Conservation (phyloP, 2,113 vertebrate genomes). For the Ctenomys sociabilis region DNA sequence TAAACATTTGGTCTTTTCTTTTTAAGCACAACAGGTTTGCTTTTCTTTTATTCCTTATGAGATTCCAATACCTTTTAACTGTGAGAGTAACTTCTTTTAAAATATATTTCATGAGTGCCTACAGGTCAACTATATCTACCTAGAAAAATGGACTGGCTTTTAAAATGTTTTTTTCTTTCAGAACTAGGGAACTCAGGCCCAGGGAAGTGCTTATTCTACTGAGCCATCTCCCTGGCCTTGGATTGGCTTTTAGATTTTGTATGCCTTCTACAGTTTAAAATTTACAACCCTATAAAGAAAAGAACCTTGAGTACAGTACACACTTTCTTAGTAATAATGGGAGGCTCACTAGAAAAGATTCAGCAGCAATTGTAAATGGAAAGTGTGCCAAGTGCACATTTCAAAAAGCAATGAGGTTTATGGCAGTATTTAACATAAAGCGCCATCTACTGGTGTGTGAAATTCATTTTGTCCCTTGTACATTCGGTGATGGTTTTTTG, state of each 20-base stretch:
- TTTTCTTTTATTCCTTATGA: not conserved
- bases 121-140: not conserved
- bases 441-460: slow-evolving; percentile 29
- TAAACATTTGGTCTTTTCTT: not conserved
- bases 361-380: not conserved
- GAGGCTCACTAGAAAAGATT: not conserved
- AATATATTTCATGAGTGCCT: not conserved
- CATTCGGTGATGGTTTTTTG: not conserved
- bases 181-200: no score
- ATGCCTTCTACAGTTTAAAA: not conserved
- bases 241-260: not conserved
- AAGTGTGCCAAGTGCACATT: not conserved
- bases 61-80: not conserved
- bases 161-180: not conserved
- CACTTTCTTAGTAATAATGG: not conserved
- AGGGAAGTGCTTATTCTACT: no score
- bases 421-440: not conserved
- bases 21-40: not conserved
- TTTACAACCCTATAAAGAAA: not conserved
- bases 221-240: not conserved
- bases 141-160: slow-evolving; percentile 1
- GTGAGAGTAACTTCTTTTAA: not conserved
- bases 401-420: not conserved
- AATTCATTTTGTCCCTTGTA: not conserved
- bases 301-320: not conserved